Percentiles rank a stretch among this genome's conserved stretches.
Conservation (phyloP, 2,113 vertebrate species). For the Aptenodytes patagonicus region DNA sequence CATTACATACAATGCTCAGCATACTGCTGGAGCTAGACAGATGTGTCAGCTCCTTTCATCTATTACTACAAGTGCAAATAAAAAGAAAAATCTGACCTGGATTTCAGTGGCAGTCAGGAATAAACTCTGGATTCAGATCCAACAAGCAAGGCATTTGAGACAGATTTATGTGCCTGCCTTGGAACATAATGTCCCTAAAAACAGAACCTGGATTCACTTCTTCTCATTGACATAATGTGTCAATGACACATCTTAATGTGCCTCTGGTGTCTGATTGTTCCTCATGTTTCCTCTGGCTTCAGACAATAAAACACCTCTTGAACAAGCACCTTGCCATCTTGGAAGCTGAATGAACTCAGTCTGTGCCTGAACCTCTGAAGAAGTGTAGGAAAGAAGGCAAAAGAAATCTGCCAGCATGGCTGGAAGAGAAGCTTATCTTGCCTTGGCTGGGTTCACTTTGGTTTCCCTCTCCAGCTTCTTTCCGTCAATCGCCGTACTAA, state of each 20-base stretch:
- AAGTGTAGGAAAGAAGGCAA: not conserved
- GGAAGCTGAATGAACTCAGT: slow-evolving; percentile 10
- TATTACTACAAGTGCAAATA: not conserved
- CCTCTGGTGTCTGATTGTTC: not conserved
- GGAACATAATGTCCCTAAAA: slow-evolving; percentile 4
- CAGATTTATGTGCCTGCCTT: not conserved
- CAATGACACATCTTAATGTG: slow-evolving; percentile 14
- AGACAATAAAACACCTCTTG: slow-evolving; percentile 29
- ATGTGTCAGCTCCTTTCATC: not conserved
- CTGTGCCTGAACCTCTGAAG: not conserved
- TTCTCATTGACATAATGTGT: slow-evolving; percentile 1
- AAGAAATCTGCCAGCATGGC: not conserved
- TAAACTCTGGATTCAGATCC: not conserved
- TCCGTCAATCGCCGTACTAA: not conserved
- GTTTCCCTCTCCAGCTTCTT: slow-evolving; percentile 12
- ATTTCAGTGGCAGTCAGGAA: not conserved
- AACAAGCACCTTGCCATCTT: not conserved
- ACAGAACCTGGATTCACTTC: slow-evolving; percentile 15
- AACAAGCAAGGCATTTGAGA: not conserved
- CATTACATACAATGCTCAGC: not conserved
- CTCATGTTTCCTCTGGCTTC: not conserved
- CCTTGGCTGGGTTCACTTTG: slow-evolving; percentile 2
- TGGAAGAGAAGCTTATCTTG: slow-evolving; percentile 18
- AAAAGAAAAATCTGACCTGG: slow-evolving; percentile 20
- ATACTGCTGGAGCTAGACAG: not conserved